phyloP scores from a whole-genome alignment of 2,888 invertebrate genomes.

The Dolichopus griseipennis region DNA sequence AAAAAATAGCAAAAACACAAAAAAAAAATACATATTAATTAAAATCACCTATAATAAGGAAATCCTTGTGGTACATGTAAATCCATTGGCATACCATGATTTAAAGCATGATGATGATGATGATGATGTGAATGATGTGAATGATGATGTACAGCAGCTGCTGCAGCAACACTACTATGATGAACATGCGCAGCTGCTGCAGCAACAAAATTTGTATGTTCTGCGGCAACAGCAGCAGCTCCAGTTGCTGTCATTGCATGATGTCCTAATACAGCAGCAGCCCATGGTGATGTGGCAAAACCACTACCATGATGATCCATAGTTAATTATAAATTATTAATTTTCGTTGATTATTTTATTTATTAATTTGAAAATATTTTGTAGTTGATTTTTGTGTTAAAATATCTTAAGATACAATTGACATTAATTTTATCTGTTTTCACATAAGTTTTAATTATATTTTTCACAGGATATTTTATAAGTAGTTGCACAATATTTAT shows the following conservation, averaged over 20 bases:
- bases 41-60: constrained; percentile 72
- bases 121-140: constrained; percentile 45
- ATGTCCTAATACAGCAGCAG: constrained; percentile 64
- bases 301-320: constrained; percentile 75
- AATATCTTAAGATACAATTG: too few relatives aligned
- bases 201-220: constrained; percentile 42
- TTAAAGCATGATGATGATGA: constrained; percentile 45
- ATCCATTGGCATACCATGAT: constrained; percentile 77
- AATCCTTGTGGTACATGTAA: constrained; percentile 86
- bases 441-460: too few relatives aligned
- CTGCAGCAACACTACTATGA: constrained; percentile 41
- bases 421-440: too few relatives aligned
- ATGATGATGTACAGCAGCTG: constrained; percentile 40
- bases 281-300: constrained; percentile 69
- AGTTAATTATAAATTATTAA: neutral
- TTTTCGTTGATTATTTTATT: neutral
- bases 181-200: constrained; percentile 46
- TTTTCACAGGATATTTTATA: too few relatives aligned
- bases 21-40: constrained; percentile 8
- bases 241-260: constrained; percentile 42
- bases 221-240: constrained; percentile 29
- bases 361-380: neutral
- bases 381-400: too few relatives aligned
- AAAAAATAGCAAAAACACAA: neutral
- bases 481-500: too few relatives aligned